A percentile compares a stretch with the other conserved stretches of the same genome.
phyloP scores from a whole-genome alignment of 1,140 invertebrate genomes.

The Callitettix versicolor region DNA sequence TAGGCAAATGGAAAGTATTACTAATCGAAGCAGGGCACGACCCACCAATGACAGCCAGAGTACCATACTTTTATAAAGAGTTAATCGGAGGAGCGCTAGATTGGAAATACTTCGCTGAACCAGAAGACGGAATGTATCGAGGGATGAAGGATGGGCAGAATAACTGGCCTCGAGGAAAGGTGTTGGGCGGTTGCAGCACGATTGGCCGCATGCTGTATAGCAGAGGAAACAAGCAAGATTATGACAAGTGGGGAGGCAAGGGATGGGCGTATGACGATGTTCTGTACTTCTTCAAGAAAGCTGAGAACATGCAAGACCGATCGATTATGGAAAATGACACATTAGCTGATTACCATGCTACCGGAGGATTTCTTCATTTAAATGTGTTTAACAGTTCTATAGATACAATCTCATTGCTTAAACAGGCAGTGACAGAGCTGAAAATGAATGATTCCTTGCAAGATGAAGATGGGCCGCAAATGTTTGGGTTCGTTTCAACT shows the following conservation, averaged over 20 bases:
- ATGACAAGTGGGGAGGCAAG: conserved; percentile 42
- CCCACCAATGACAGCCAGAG: too few species aligned
- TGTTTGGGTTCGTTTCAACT: background rate
- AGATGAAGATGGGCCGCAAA: background rate
- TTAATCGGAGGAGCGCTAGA: too few species aligned
- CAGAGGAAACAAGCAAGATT: conserved; percentile 45
- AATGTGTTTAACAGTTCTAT: conserved; percentile 48
- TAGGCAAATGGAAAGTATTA: too few species aligned
- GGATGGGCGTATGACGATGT: conserved; percentile 44
- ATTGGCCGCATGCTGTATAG: conserved; percentile 54
- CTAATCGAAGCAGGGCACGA: too few species aligned
- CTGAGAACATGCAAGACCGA: conserved; percentile 22
- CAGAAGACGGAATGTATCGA: too few species aligned
- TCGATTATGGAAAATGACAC: conserved; percentile 38
- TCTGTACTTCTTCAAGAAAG: conserved; percentile 35
- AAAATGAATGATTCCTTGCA: background rate
- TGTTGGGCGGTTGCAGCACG: conserved; percentile 50
- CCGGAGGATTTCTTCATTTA: background rate
- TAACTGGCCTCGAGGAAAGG: conserved; percentile 40
- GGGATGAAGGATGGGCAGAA: conserved; percentile 39
- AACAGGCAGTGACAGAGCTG: background rate
- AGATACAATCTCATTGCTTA: background rate
- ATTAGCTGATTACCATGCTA: conserved; percentile 28
- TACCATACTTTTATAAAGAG: too few species aligned
- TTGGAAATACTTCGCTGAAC: too few species aligned